Conservation (phyloP, 2,113 vertebrate genomes). For the Globicephala melas region DNA sequence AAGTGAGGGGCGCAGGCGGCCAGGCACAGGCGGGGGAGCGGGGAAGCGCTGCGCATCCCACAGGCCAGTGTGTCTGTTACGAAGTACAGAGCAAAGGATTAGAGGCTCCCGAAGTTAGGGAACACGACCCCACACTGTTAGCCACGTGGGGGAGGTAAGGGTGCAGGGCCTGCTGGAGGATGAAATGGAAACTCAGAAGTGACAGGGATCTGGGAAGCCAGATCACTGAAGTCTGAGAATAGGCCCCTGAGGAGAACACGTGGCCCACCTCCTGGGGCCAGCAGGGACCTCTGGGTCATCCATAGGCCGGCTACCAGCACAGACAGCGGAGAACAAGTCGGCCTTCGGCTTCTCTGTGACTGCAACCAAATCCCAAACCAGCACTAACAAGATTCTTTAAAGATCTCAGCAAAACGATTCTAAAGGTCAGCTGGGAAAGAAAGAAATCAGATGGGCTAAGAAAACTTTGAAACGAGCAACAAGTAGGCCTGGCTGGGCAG, state of each 20-base stretch:
- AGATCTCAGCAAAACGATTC: not conserved
- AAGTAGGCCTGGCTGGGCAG: too few species aligned
- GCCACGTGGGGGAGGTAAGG: not conserved
- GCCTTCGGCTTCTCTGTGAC: not conserved
- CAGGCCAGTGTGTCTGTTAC: not conserved
- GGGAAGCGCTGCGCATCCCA: accelerated
- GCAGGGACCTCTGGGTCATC: not conserved
- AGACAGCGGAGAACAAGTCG: not conserved
- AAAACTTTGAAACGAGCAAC: too few species aligned
- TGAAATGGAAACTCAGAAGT: not conserved
- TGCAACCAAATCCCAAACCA: not conserved
- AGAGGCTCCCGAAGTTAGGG: not conserved
- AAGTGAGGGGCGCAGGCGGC: not conserved
- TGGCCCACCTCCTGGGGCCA: not conserved
- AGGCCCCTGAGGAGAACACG: not conserved
- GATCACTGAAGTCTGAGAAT: too few species aligned
- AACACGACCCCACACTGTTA: not conserved
- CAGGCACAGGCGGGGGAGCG: accelerated
- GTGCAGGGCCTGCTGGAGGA: not conserved
- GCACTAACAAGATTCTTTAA: not conserved
- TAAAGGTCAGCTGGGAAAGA: too few species aligned
- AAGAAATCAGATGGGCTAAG: too few species aligned
- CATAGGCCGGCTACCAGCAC: accelerated
- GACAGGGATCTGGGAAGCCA: too few species aligned
- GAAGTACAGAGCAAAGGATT: not conserved